Base-by-base conservation (phyloP, 64 coral and sea anemone genomes). In the Acropora yongei region DNA sequence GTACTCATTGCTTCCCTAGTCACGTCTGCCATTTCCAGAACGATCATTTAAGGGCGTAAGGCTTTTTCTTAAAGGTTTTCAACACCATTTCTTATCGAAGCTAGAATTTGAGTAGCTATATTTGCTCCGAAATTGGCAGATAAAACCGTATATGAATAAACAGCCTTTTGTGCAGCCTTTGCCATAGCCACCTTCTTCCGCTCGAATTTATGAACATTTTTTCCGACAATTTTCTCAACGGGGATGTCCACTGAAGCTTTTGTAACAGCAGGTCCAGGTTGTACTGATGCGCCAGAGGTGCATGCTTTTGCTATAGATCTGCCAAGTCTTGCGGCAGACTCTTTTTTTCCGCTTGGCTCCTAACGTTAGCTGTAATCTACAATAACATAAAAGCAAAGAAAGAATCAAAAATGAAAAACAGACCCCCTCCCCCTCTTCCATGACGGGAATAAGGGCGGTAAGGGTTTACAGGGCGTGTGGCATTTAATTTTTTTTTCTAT, bases 191-290 rank as follows among this genome's bases (percentile, higher is more conserved):
- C 57, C 49, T 80, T 49, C 78, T 80, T 49, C 10, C 48, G 19
- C 78, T 55, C 78, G 57, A 18, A 80, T n/a, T n/a, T 80, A n/a
- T n/a, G 18, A 80, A 80, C 40, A n/a, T 80, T 80, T 80, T 80
- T 49, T 14, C 78, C 40, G 78, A 80, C 78, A 80, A 57, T 55
- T 80, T 80, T 80, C 78, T 80, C 18, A 8, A 80, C 40, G 78
- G 47, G 78, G 40, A 80, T 39, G 78, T 53, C 49, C 1, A n/a
- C n/a, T 80, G 50, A 40, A 2, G 78, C 57, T 5, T 80, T 57
- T 40, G 48, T 80, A 80, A 80, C 10, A 80, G n/a, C 17, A 80
- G 78, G 48, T 80, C n/a, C 48, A n/a, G 78, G 78, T 8, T 80
- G 78, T 80, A 40, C 40, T 57, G 49, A 80, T 80, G 40, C 48